A percentile compares a stretch with the other conserved stretches of the same genome.
phyloP scores from a whole-genome alignment of 1,140 invertebrate genomes.

The Heliconius melpomene region DNA sequence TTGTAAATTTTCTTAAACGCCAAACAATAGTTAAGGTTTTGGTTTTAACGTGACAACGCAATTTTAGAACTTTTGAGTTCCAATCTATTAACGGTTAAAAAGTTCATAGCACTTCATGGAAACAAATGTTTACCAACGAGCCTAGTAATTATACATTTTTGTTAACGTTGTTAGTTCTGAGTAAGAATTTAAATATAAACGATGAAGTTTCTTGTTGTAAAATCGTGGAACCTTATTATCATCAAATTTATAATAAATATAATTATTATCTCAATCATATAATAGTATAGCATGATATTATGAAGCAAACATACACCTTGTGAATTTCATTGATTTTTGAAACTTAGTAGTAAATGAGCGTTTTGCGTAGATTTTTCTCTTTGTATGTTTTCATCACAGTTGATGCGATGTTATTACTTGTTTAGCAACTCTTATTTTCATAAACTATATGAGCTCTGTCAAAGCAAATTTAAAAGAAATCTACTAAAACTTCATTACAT shows the following conservation, averaged over 20 bases:
- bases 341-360: neutral
- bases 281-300: too few relatives aligned
- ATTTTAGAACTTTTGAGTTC: neutral
- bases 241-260: too few relatives aligned
- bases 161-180: too few relatives aligned
- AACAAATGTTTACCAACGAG: neutral
- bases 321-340: too few relatives aligned
- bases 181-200: too few relatives aligned
- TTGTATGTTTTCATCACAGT: conserved; percentile 39
- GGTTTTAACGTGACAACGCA: neutral
- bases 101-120: neutral
- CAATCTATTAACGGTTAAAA: neutral
- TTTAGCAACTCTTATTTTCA: conserved; percentile 40
- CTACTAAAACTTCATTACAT: conserved; percentile 16
- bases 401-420: conserved; percentile 41
- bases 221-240: too few relatives aligned
- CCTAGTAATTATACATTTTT: neutral
- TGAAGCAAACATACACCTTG: too few relatives aligned
- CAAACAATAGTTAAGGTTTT: neutral
- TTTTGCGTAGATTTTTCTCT: neutral
- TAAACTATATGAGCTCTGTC: conserved; percentile 26
- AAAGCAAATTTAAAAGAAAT: conserved; percentile 22
- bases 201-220: too few relatives aligned
- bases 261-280: too few relatives aligned
- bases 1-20: neutral